Conservation (phyloP, 1,140 invertebrate genomes). For the Yoshiicerus persimilis region DNA sequence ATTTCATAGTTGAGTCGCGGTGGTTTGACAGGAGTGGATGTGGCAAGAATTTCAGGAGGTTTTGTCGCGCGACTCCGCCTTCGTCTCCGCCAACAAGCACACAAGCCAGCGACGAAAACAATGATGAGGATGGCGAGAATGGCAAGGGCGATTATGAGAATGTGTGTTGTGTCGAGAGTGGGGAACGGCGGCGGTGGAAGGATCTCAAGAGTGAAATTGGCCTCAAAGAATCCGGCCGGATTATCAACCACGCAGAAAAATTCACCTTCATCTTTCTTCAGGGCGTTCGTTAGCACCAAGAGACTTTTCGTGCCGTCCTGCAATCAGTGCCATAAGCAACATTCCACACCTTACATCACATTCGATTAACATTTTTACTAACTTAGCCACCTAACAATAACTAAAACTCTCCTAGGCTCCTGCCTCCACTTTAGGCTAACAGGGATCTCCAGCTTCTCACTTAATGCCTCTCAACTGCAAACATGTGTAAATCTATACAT, state of each 20-base stretch:
- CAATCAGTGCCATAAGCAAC: background rate
- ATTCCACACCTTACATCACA: background rate
- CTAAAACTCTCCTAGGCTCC: too few species aligned
- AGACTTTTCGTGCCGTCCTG: constrained; percentile 69
- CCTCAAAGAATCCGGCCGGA: constrained; percentile 84
- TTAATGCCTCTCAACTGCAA: too few species aligned
- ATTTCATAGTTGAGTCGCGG: constrained; percentile 47
- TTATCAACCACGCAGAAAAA: constrained; percentile 92
- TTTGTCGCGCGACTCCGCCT: constrained; percentile 55
- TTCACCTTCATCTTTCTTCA: constrained; percentile 81
- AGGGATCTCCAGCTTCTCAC: too few species aligned
- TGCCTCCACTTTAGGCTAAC: too few species aligned
- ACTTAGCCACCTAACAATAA: background rate
- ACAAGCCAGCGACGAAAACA: constrained; percentile 69
- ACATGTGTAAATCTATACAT: too few species aligned
- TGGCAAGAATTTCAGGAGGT: constrained; percentile 48
- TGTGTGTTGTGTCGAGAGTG: constrained; percentile 77
- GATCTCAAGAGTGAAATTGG: constrained; percentile 85
- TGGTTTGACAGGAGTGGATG: constrained; percentile 44
- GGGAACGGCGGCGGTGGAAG: constrained; percentile 72
- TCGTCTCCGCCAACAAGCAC: constrained; percentile 64
- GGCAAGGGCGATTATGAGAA: constrained; percentile 79
- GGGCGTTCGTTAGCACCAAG: constrained; percentile 80
- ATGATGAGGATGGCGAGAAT: constrained; percentile 75
- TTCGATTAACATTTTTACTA: background rate